Conservation (phyloP, 2,113 vertebrate species). For the Corythoichthys intestinalis region DNA sequence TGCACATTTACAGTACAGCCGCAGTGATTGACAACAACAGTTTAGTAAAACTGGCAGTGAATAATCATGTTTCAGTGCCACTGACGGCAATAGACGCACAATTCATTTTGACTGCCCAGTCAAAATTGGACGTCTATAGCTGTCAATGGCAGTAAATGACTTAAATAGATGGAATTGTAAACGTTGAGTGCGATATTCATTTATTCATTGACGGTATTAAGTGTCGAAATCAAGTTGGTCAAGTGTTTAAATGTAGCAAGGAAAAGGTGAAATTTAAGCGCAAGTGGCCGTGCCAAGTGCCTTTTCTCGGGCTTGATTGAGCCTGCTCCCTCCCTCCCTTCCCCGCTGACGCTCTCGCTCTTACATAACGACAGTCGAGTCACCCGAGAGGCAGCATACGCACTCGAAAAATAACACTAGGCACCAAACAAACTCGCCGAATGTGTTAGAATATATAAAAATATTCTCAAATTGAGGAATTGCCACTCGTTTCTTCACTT, state of each 20-base stretch:
- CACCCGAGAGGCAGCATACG: constrained; percentile 32
- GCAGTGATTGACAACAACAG: too few species aligned
- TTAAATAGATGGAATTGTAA: neutral
- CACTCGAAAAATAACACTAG: neutral
- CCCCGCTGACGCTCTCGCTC: constrained; percentile 27
- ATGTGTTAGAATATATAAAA: neutral
- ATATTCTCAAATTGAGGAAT: neutral
- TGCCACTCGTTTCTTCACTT: neutral
- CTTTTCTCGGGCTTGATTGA: neutral
- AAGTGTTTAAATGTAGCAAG: neutral
- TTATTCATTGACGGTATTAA: neutral
- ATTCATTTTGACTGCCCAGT: too few species aligned
- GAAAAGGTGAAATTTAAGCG: neutral
- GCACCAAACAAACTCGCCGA: neutral
- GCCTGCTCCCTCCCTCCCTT: constrained; percentile 28
- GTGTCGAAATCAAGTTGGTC: neutral
- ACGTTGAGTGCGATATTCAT: neutral
- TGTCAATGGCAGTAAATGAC: too few species aligned
- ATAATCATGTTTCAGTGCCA: too few species aligned
- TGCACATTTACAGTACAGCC: neutral
- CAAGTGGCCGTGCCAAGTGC: neutral
- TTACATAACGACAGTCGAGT: constrained; percentile 67
- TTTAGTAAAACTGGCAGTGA: too few species aligned
- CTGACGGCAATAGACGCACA: too few species aligned
- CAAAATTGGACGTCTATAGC: too few species aligned